phyloP scores from a whole-genome alignment of 2,888 invertebrate genomes.

The Plebejus argus region DNA sequence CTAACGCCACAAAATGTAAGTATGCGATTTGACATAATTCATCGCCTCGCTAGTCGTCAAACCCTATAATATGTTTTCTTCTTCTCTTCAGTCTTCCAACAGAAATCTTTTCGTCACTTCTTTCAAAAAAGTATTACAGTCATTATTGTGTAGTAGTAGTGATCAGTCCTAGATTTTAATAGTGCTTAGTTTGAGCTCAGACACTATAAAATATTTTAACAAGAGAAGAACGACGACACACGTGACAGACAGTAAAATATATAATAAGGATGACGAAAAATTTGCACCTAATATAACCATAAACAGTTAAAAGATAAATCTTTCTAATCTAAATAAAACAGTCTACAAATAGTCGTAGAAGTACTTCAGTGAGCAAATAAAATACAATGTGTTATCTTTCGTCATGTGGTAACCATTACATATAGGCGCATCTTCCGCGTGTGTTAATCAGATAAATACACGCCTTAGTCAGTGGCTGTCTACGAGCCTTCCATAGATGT shows the following conservation, averaged over 20 bases:
- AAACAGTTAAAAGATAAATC: neutral
- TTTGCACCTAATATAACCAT: neutral
- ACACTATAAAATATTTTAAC: neutral
- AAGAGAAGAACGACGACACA: neutral
- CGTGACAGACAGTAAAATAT: neutral
- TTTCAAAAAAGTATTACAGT: neutral
- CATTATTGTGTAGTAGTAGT: neutral
- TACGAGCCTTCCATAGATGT: slow-evolving; percentile 7
- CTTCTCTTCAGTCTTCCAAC: no score
- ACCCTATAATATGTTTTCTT: no score
- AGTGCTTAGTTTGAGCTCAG: neutral
- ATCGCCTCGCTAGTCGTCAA: no score
- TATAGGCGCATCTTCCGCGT: slow-evolving; percentile 17
- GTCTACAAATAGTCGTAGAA: slow-evolving; percentile 1
- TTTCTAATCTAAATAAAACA: slow-evolving; percentile 17
- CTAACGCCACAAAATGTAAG: no score
- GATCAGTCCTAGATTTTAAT: neutral
- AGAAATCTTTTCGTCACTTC: neutral
- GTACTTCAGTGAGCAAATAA: slow-evolving; percentile 27
- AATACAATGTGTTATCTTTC: slow-evolving; percentile 24
- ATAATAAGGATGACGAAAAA: neutral
- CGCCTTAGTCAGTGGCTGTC: slow-evolving; percentile 1
- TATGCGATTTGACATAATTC: no score
- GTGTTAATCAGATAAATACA: slow-evolving; percentile 24
- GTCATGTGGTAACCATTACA: slow-evolving; percentile 23